Evolutionary conservation across 2,113 vertebrate species (phyloP).

Genomic region (Epinephelus cyanopodus): DNA sequence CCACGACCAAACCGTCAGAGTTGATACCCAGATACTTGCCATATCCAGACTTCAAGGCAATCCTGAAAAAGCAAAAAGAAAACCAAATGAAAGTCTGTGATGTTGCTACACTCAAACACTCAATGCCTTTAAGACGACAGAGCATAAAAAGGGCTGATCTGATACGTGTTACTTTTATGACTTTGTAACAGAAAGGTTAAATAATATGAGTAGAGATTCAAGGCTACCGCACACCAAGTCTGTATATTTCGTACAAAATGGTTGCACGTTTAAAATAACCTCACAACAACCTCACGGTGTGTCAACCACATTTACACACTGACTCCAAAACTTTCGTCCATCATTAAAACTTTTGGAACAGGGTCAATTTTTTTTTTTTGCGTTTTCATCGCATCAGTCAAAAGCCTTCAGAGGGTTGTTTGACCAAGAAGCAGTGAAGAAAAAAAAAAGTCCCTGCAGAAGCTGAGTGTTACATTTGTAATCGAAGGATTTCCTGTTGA

Average conservation of each 20-base stretch:
- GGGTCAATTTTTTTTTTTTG: too few relatives aligned
- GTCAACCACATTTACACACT: too few relatives aligned
- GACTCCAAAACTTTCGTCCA: too few relatives aligned
- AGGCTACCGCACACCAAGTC: too few relatives aligned
- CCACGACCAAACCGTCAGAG: slow-evolving; percentile 94
- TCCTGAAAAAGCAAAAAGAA: slow-evolving; percentile 76
- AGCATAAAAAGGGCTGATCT: background rate
- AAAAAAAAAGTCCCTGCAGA: slow-evolving; percentile 8
- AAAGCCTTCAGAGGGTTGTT: too few relatives aligned
- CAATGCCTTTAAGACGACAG: background rate
- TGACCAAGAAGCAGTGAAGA: too few relatives aligned
- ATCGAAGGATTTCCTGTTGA: slow-evolving; percentile 6
- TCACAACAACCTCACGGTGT: too few relatives aligned
- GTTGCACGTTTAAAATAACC: too few relatives aligned
- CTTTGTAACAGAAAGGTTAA: background rate
- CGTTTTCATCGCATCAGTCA: too few relatives aligned
- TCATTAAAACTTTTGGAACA: too few relatives aligned
- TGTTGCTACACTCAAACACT: background rate
- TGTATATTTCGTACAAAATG: too few relatives aligned
- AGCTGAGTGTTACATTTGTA: slow-evolving; percentile 12
- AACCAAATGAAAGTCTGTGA: background rate
- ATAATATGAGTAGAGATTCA: background rate
- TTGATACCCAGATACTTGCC: slow-evolving; percentile 97
- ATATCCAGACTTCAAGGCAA: slow-evolving; percentile 97
- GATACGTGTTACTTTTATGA: background rate